Evolutionary conservation across 2,888 invertebrate genomes (phyloP).

Genomic region (Drosophila mulleri): DNA sequence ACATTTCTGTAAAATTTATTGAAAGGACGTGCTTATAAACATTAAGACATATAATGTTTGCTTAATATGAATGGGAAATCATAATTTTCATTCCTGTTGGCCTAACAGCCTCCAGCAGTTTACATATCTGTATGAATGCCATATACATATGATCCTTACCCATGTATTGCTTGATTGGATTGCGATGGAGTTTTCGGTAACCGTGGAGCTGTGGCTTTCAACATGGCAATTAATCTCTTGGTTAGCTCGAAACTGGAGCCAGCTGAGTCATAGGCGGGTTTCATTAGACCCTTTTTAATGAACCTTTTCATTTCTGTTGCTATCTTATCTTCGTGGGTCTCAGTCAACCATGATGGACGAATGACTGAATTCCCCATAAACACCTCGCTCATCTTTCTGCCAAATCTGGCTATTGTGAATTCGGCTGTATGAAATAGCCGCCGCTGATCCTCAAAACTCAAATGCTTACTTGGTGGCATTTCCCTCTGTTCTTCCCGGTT

Average conservation of each 20-base stretch:
- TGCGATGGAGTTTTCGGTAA: no score
- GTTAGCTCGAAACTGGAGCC: neutral
- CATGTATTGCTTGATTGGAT: no score
- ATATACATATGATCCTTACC: no score
- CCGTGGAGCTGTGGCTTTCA: no score
- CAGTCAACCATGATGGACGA: neutral
- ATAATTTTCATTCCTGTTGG: neutral
- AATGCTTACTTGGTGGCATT: neutral
- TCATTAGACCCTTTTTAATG: neutral
- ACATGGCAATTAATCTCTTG: neutral
- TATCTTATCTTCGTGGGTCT: neutral
- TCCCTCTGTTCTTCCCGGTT: neutral
- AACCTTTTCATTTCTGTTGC: neutral
- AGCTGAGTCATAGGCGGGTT: neutral
- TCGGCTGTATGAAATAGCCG: conserved; percentile 26
- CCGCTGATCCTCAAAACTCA: conserved; percentile 23
- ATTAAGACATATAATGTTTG: no score
- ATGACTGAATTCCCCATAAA: neutral
- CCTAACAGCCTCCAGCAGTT: neutral
- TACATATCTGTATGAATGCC: neutral
- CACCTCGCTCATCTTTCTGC: conserved; percentile 28
- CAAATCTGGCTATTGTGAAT: conserved; percentile 34
- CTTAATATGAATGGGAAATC: neutral
- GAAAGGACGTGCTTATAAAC: no score
- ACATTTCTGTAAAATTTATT: no score